Evolutionary conservation across 2,797 vertebrate genomes (phyloP), one percentile per base, ranked within the genome.

Genomic region (Triplophysa yarkandensis): DNA sequence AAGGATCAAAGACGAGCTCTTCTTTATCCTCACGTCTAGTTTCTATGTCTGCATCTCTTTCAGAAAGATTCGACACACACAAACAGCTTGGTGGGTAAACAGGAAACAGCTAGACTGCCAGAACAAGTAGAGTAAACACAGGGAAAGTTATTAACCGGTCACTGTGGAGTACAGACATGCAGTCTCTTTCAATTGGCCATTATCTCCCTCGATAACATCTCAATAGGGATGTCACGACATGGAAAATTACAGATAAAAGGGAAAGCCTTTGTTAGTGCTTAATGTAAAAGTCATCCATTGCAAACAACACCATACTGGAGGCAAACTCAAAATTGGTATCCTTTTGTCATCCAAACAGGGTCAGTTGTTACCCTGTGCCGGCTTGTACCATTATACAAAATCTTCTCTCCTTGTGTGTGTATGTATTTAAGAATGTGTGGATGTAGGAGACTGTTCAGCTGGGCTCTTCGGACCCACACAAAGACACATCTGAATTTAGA

Each of bases 81-180:
- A 46, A 5, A 54, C 43, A 8, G 2, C 50, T 48, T 2, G 11
- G 14, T 52, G 10, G 64, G 65, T 81, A 77, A 79, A 81, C 79
- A 81, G 79, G 74, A 79, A 81, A 64, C 58, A 60, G 63, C 28
- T 50, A 6, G 65, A 71, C 62, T 71, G 48, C 55, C 66, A 71
- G 71, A 27, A 65, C 5, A 9, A 62, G 43, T 62, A 71, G 74
- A 69, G 76, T 68, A 79, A 77, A 81, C 77, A 77, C 68, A 70
- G 70, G 14, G n/a, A 79, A 81, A 76, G 71, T 48, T 71, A 80
- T 81, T 81, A 81, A 74, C 65, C 76, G 80, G 72, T 52, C 65
- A 76, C 48, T 55, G 54, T 50, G 16, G 72, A 23, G 60, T n/a
- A 28, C 46, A 77, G 76, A 71, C 57, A 71, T 43, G 63, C 41